phyloP scores from a whole-genome alignment of 2,888 invertebrate species.

The Caenorhabditis wallacei region DNA sequence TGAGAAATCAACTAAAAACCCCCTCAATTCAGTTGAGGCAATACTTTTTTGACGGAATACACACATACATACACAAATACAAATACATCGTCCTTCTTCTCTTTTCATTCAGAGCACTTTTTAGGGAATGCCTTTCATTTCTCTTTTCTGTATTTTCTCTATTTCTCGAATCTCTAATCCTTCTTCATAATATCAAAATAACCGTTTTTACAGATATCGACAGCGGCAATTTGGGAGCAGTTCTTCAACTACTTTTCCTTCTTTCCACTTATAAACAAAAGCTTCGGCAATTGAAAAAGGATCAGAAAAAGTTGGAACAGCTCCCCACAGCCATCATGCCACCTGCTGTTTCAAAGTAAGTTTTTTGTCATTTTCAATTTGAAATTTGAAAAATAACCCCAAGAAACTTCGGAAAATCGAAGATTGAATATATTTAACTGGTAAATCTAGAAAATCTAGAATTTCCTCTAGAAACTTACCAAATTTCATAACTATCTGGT shows the following conservation, averaged over 20 bases:
- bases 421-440: too few species aligned
- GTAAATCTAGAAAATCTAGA: not conserved
- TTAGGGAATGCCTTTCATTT: constrained; percentile 43
- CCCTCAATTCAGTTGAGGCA: constrained; percentile 35
- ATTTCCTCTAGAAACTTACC: not conserved
- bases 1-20: constrained; percentile 16
- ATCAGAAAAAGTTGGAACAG: constrained; percentile 60
- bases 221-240: constrained; percentile 95
- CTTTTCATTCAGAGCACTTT: constrained; percentile 36
- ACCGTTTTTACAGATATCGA: constrained; percentile 88
- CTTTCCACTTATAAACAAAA: constrained; percentile 91
- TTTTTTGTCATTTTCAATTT: not conserved
- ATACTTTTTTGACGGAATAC: constrained; percentile 39
- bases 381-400: too few species aligned
- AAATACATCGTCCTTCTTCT: constrained; percentile 15
- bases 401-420: not conserved
- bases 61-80: constrained; percentile 38
- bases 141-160: not conserved
- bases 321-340: constrained; percentile 49
- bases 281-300: constrained; percentile 73
- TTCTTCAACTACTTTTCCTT: constrained; percentile 95
- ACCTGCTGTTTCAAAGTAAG: constrained; percentile 64
- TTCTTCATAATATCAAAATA: not conserved
- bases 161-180: not conserved
- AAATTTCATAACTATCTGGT: constrained; percentile 10